These are phyloP conservation scores for Phoxinus dragarum DNA, from an alignment of 2,797 vertebrate genomes.

Conservation along the genomic window DNA sequence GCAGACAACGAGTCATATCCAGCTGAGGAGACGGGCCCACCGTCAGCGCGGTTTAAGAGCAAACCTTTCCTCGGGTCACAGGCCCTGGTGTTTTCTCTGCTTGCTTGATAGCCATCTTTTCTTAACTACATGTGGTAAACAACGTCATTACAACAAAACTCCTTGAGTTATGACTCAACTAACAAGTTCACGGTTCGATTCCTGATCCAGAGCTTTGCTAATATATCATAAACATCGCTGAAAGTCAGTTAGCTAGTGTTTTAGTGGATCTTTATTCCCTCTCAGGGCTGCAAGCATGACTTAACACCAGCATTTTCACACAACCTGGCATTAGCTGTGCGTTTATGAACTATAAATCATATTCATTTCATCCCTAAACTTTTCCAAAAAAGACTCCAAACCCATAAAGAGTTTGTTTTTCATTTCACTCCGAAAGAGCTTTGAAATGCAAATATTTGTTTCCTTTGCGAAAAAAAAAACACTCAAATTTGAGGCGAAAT, in stretches of 20 bases:
- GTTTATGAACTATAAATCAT: conserved; percentile 79
- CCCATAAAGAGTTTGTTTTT: conserved; percentile 79
- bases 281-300: conserved; percentile 64
- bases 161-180: conserved; percentile 26
- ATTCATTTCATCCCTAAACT: conserved; percentile 73
- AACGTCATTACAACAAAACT: conserved; percentile 30
- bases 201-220: conserved; percentile 40
- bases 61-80: conserved; percentile 74
- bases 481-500: conserved; percentile 76
- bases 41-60: conserved; percentile 78
- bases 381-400: conserved; percentile 80
- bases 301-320: conserved; percentile 73
- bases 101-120: conserved; percentile 69
- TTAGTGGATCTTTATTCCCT: conserved; percentile 60
- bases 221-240: conserved; percentile 22
- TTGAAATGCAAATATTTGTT: conserved; percentile 85
- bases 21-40: conserved; percentile 74
- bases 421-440: conserved; percentile 77
- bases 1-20: conserved; percentile 68
- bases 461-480: conserved; percentile 69
- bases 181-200: conserved; percentile 35
- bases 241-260: conserved; percentile 29
- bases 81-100: conserved; percentile 67
- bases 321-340: conserved; percentile 76
- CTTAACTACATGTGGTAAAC: conserved; percentile 26